Percentiles rank a stretch among this genome's conserved stretches.
phyloP scores from a whole-genome alignment of 2,113 vertebrate species.

The Zeus faber region DNA sequence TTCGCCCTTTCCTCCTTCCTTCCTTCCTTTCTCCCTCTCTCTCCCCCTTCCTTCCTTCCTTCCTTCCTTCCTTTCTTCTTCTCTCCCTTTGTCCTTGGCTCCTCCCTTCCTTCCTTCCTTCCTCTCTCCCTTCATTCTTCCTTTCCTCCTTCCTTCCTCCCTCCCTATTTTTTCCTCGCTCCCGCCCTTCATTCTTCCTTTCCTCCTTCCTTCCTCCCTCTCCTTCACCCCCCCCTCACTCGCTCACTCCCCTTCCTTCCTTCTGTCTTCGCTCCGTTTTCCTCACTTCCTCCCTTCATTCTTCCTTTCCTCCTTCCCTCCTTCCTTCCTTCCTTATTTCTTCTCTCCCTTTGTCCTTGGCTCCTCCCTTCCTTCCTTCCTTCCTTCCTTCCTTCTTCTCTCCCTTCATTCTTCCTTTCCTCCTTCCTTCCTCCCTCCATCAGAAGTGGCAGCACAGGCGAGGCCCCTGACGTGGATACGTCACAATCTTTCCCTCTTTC shows the following conservation, averaged over 20 bases:
- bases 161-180: background rate
- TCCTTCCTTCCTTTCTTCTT: too few species aligned
- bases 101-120: constrained; percentile 36
- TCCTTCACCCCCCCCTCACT: background rate
- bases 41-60: constrained; percentile 3
- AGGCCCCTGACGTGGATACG: too few species aligned
- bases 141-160: constrained; percentile 1
- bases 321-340: background rate
- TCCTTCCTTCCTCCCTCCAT: too few species aligned
- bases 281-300: background rate
- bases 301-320: background rate
- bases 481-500: too few species aligned
- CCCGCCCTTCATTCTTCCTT: background rate
- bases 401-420: background rate
- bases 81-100: constrained; percentile 20
- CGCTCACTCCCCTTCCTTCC: too few species aligned
- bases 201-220: too few species aligned
- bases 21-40: constrained; percentile 10
- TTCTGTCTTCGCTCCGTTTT: too few species aligned
- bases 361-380: background rate
- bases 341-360: constrained; percentile 1
- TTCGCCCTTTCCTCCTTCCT: too few species aligned
- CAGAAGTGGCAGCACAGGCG: too few species aligned
- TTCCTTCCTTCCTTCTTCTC: background rate
- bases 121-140: constrained; percentile 34